Evolutionary conservation across 2,888 invertebrate genomes (phyloP), one percentile per base, ranked within the genome.

Genomic region (Erynnis tages): DNA sequence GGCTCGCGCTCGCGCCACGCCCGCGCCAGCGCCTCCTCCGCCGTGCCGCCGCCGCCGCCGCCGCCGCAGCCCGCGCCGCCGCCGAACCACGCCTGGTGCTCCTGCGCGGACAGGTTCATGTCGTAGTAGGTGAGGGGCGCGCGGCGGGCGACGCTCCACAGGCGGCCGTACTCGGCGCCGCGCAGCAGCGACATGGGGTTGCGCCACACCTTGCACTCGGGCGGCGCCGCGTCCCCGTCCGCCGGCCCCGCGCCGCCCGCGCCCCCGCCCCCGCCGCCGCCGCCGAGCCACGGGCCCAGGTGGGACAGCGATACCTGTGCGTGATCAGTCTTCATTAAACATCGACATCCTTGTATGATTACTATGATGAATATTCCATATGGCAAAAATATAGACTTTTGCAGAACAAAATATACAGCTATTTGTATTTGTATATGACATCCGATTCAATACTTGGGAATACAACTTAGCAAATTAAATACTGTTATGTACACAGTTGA

Each of bases 51-150:
- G 65, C 65, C 62, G 19, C 38, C 53, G 7, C 50, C 54, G 62
- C 68, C 69, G 65, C 62, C 54, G 19, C 65, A 62, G 19, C 38
- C 53, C 6, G 48, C 54, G 62, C 68, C 69, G 65, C 62, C 43
- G 13, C 47, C 76, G 61, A 83, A 82, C 79, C 80, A 80, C 11
- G 83, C 81, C 58, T 67, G 65, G 83, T 99, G 99, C 86, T 99
- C 99, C 88, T 99, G 98, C 13, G 99, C 98, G 0, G 98, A 98
- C 35, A 99, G 91, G 83, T 99, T 99, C 98, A 99, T 98, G 75
- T 99, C 99, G 81, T 99, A 98, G 84, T 97, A 99, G 0, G 99
- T 99, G 34, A 99, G 91, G 0, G 99, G 98, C 64, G 99, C 98
- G 71, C 97, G 96, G 63, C 95, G 95, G 1, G 96, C 96, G 0